These are phyloP conservation scores for Pterois miles DNA, from an alignment of 2,797 vertebrate species.

Conservation along the genomic window DNA sequence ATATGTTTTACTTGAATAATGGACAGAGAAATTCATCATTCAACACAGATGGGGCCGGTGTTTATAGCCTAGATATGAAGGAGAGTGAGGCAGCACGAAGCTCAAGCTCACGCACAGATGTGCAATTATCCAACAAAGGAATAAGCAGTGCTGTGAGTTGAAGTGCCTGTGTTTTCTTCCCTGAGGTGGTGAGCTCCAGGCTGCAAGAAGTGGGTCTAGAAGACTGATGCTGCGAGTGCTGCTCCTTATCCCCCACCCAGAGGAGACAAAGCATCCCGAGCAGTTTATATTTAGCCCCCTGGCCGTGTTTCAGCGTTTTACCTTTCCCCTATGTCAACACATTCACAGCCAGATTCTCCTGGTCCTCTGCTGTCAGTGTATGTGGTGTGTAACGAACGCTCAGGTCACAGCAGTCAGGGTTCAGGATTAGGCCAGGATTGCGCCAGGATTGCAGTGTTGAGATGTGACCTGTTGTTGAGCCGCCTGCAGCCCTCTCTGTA, in stretches of 20 bases:
- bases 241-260: constrained; percentile 66
- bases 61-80: constrained; percentile 48
- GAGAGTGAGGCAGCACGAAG: constrained; percentile 7
- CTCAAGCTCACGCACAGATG: constrained; percentile 42
- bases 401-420: constrained; percentile 55
- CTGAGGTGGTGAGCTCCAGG: constrained; percentile 62
- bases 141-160: constrained; percentile 42
- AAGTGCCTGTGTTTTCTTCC: constrained; percentile 54
- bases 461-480: constrained; percentile 52
- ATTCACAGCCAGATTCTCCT: constrained; percentile 57
- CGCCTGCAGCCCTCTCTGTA: constrained; percentile 37
- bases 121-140: constrained; percentile 72
- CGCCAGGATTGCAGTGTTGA: constrained; percentile 20
- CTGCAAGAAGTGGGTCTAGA: constrained; percentile 81
- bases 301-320: constrained; percentile 68
- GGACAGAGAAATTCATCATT: constrained; percentile 44
- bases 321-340: constrained; percentile 69
- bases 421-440: constrained; percentile 45
- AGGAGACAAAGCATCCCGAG: constrained; percentile 70
- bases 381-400: constrained; percentile 33
- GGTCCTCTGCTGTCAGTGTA: constrained; percentile 8
- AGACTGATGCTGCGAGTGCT: constrained; percentile 76
- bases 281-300: constrained; percentile 81
- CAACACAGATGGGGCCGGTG: constrained; percentile 47
- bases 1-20: constrained; percentile 60